These are phyloP conservation scores for Sphenopsis melanotis DNA, from an alignment of 2,797 vertebrate species.

Conservation along the genomic window DNA sequence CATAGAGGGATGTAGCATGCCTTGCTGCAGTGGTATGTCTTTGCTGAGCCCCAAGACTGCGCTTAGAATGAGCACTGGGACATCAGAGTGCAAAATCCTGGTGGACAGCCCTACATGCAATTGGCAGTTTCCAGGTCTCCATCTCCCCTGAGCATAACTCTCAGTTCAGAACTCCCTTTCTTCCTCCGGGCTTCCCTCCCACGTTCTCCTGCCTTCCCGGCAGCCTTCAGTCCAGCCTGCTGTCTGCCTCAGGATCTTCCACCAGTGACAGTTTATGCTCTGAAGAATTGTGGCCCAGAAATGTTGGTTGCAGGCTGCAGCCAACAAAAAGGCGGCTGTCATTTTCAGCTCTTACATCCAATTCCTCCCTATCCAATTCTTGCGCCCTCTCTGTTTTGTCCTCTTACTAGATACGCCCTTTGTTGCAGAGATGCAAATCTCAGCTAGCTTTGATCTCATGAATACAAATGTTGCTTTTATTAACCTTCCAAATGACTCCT, in stretches of 20 bases:
- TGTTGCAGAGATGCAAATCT: constrained; percentile 38
- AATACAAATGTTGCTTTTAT: constrained; percentile 46
- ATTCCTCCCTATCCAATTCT: not conserved
- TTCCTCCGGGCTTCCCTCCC: not conserved
- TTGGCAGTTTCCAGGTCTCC: not conserved
- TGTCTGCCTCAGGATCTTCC: not conserved
- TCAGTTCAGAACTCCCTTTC: not conserved
- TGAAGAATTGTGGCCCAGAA: not conserved
- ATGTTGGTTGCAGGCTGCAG: not conserved
- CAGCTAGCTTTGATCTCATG: constrained; percentile 34
- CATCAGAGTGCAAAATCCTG: not conserved
- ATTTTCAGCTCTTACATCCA: not conserved
- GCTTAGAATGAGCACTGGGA: not conserved
- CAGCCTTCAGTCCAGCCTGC: not conserved
- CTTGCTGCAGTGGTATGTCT: not conserved
- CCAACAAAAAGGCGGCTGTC: not conserved
- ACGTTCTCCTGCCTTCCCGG: not conserved
- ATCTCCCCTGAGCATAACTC: not conserved
- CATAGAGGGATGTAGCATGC: not conserved
- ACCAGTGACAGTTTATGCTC: not conserved
- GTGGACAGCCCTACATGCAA: not conserved
- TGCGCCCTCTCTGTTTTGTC: not conserved
- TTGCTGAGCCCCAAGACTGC: not conserved
- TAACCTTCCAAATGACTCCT: constrained; percentile 29
- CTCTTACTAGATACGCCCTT: not conserved